A percentile compares a stretch with the other conserved stretches of the same genome.
phyloP scores from a whole-genome alignment of 2,797 vertebrate species.

The Labeo calbasu region DNA sequence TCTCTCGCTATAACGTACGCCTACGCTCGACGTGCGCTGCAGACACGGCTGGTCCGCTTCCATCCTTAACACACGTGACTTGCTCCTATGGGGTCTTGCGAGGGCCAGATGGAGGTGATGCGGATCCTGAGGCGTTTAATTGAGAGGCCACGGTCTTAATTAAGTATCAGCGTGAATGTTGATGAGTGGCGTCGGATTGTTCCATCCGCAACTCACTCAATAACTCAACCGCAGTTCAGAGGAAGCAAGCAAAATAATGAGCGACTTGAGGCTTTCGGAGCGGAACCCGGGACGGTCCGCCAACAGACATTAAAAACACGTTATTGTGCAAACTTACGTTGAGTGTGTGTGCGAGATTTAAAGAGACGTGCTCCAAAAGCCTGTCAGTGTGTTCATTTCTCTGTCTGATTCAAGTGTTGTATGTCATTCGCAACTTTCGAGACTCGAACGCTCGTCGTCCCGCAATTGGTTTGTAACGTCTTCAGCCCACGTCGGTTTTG shows the following conservation, averaged over 20 bases:
- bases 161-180: constrained; percentile 27
- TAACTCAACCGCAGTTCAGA: constrained; percentile 55
- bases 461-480: constrained; percentile 34
- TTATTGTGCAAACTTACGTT: constrained; percentile 37
- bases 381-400: constrained; percentile 24
- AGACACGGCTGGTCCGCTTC: constrained; percentile 61
- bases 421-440: constrained; percentile 44
- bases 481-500: constrained; percentile 14
- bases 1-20: constrained; percentile 54
- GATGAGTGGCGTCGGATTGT: constrained; percentile 46
- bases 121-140: constrained; percentile 4
- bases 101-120: background rate
- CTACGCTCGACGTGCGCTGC: constrained; percentile 61
- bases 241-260: constrained; percentile 55
- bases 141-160: constrained; percentile 37
- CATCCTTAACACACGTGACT: constrained; percentile 41
- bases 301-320: constrained; percentile 55
- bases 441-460: constrained; percentile 18
- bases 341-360: constrained; percentile 22
- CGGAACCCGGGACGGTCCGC: constrained; percentile 49
- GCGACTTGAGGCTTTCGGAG: constrained; percentile 50
- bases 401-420: constrained; percentile 14
- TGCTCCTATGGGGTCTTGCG: constrained; percentile 13
- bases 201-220: constrained; percentile 47
- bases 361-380: constrained; percentile 44